Percentiles rank a stretch among this genome's conserved stretches.
phyloP scores from a whole-genome alignment of 1,140 invertebrate genomes.

The Mercenaria mercenaria region DNA sequence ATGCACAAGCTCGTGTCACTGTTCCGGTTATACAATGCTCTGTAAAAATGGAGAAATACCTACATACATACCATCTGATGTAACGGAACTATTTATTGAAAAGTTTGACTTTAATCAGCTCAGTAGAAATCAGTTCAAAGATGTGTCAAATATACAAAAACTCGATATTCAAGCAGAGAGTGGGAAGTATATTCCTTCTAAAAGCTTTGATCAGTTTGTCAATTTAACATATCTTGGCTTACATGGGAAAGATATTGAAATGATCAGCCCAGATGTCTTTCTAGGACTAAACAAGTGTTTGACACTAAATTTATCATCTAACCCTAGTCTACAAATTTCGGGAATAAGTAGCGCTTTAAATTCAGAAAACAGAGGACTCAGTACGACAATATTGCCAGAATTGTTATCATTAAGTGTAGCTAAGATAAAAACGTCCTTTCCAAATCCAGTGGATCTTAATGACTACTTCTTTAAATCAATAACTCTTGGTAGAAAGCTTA shows the following conservation, averaged over 20 bases:
- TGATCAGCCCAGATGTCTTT: neutral
- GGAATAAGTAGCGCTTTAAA: neutral
- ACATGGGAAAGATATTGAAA: neutral
- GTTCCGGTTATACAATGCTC: too few species aligned
- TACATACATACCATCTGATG: neutral
- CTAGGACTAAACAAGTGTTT: too few species aligned
- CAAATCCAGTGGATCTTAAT: too few species aligned
- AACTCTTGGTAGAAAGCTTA: neutral
- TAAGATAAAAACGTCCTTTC: neutral
- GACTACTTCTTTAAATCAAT: neutral
- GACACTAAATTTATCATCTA: too few species aligned
- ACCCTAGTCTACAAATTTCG: neutral
- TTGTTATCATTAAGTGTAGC: neutral
- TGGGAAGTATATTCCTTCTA: neutral
- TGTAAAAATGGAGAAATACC: too few species aligned
- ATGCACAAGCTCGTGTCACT: too few species aligned
- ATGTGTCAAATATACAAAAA: neutral
- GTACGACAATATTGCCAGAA: neutral
- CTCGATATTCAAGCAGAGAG: neutral
- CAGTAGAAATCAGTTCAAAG: neutral
- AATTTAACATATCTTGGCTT: neutral
- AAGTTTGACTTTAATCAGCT: neutral
- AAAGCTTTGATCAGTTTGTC: neutral
- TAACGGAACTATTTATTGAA: neutral
- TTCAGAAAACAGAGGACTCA: too few species aligned